Conservation (phyloP, 2,888 invertebrate genomes). For the Trisateles emortualis region DNA sequence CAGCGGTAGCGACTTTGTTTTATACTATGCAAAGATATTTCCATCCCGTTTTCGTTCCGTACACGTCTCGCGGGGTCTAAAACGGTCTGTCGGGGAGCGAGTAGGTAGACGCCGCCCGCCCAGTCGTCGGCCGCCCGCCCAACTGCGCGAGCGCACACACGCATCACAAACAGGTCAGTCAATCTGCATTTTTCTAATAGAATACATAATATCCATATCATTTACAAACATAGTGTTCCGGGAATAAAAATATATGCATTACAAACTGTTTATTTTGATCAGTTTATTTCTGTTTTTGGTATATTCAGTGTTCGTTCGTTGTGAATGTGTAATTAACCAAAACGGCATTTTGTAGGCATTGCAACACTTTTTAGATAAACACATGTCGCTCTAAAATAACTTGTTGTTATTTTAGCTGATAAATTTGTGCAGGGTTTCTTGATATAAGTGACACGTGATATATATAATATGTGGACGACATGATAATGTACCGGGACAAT, state of each 20-base stretch:
- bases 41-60: conserved; percentile 43
- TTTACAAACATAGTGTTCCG: neutral
- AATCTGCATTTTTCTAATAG: conserved; percentile 46
- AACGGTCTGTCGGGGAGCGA: conserved; percentile 37
- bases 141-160: conserved; percentile 66
- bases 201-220: conserved; percentile 29
- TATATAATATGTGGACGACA: neutral
- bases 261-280: conserved; percentile 6
- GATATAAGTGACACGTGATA: conserved; percentile 14
- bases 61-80: conserved; percentile 39
- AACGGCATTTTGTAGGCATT: conserved; percentile 66
- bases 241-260: conserved; percentile 3
- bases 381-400: conserved; percentile 55
- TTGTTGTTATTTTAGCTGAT: conserved; percentile 33
- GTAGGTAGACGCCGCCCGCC: conserved; percentile 77
- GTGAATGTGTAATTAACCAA: conserved; percentile 68
- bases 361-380: conserved; percentile 59
- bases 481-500: neutral
- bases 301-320: conserved; percentile 52
- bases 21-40: too few relatives aligned
- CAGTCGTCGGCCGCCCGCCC: conserved; percentile 83
- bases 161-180: conserved; percentile 65
- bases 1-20: too few relatives aligned
- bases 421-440: conserved; percentile 21
- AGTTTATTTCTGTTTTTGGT: conserved; percentile 58